Percentiles rank a stretch among this genome's conserved stretches.
These are phyloP conservation scores for Callaeas wilsoni DNA, from an alignment of 2,113 vertebrate species.

Conservation along the genomic window DNA sequence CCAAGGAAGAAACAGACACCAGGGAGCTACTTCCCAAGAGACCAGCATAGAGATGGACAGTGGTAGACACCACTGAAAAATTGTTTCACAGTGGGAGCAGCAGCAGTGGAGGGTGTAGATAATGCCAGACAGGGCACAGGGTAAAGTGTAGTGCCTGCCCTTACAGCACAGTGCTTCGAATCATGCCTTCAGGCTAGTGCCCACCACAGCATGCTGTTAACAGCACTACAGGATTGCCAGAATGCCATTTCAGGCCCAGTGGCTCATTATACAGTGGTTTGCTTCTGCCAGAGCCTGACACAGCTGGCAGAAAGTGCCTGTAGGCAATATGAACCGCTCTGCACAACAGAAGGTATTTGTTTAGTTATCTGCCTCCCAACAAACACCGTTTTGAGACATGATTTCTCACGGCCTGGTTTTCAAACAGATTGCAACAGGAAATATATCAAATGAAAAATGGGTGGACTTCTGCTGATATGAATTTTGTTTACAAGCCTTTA, in stretches of 20 bases:
- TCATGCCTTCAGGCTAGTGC: neutral
- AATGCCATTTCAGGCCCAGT: neutral
- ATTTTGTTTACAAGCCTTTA: neutral
- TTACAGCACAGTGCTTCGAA: neutral
- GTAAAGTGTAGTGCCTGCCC: accelerated
- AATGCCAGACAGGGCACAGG: neutral
- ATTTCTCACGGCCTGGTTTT: neutral
- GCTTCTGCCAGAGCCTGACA: neutral
- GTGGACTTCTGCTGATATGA: neutral
- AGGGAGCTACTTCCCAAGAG: neutral
- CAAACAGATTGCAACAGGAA: neutral
- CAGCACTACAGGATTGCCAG: neutral
- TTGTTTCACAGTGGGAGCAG: neutral
- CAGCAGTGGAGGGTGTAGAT: neutral
- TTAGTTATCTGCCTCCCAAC: neutral
- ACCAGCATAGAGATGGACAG: neutral
- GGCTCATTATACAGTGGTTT: neutral
- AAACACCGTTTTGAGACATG: neutral
- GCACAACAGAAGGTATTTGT: neutral
- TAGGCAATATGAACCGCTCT: neutral
- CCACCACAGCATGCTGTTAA: neutral
- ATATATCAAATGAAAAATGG: neutral
- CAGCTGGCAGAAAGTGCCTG: neutral
- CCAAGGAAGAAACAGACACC: neutral
- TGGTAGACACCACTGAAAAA: neutral